Evolutionary conservation across 1,140 invertebrate genomes (phyloP).

Genomic region (Linepithema humile): DNA sequence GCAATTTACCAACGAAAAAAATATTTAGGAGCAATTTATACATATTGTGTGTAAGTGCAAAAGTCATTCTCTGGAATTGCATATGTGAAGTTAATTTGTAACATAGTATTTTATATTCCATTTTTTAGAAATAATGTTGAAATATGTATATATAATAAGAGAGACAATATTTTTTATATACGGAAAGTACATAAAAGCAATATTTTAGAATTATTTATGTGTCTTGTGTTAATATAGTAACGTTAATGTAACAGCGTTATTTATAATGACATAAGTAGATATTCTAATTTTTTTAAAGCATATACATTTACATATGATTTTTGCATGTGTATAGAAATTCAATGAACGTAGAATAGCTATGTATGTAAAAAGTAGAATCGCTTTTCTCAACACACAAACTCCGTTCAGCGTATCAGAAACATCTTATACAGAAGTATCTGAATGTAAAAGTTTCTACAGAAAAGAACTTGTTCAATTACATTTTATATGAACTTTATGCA

Average conservation of each 20-base stretch:
- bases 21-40: conserved; percentile 4
- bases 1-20: background rate
- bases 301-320: no score
- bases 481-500: no score
- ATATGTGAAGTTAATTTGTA: background rate
- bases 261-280: background rate
- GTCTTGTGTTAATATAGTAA: background rate
- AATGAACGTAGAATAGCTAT: no score
- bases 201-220: background rate
- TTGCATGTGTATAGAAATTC: no score
- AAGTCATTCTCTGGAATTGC: background rate
- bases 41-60: background rate
- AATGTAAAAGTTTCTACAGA: no score
- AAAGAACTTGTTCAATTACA: no score
- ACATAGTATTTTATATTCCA: background rate
- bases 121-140: background rate
- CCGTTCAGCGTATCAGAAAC: no score
- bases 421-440: no score
- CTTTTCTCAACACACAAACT: no score
- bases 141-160: background rate
- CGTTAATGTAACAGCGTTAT: background rate
- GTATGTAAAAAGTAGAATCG: no score
- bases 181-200: background rate
- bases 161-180: background rate
- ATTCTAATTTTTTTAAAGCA: background rate